Evolutionary conservation across 2,797 vertebrate genomes (phyloP).

Genomic region (Falco cherrug): DNA sequence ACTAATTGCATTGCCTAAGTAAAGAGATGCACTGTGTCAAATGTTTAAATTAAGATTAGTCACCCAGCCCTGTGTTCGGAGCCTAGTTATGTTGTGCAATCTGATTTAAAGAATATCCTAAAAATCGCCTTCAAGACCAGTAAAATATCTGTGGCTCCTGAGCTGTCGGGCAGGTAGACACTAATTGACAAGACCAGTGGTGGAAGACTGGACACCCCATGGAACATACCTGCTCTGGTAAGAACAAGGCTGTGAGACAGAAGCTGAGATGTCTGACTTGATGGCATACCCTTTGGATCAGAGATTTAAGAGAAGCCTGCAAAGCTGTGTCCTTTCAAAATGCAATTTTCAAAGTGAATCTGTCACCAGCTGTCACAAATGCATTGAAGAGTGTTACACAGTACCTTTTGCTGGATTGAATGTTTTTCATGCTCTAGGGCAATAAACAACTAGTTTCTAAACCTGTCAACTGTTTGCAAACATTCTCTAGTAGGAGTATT

Average conservation of each 20-base stretch:
- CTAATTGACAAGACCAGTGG: not conserved
- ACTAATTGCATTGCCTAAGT: not conserved
- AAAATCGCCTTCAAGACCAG: not conserved
- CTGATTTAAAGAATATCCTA: not conserved
- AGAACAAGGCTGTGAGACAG: not conserved
- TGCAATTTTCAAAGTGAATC: not conserved
- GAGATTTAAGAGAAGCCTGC: not conserved
- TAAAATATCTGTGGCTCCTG: not conserved
- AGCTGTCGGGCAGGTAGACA: not conserved
- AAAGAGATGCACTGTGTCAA: not conserved
- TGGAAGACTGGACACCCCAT: not conserved
- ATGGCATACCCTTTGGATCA: not conserved
- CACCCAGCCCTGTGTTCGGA: not conserved
- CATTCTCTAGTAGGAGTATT: not conserved
- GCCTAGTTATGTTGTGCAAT: not conserved
- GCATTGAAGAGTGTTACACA: not conserved
- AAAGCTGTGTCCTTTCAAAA: not conserved
- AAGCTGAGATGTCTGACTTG: not conserved
- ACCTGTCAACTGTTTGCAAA: not conserved
- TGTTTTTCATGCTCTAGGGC: not conserved
- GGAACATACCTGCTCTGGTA: not conserved
- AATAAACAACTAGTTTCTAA: not conserved
- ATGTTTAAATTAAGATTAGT: not conserved
- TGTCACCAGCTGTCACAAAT: not conserved
- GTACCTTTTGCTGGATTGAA: not conserved